phyloP scores from a whole-genome alignment of 2,888 invertebrate genomes.

The Hymenopus coronatus region DNA sequence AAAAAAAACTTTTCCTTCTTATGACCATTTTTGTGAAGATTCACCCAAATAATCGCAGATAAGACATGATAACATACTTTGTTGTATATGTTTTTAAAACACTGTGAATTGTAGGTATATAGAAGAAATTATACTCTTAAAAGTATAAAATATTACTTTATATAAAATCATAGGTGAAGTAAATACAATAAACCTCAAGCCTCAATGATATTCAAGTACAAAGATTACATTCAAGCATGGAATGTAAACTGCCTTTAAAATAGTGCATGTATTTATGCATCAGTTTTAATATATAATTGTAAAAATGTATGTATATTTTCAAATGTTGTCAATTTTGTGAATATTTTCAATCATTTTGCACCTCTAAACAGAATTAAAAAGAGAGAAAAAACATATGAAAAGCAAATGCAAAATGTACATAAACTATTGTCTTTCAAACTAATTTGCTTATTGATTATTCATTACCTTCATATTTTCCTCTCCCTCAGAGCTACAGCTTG shows the following conservation, averaged over 20 bases:
- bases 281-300: background rate
- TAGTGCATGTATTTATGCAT: conserved; percentile 1
- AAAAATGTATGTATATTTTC: conserved; percentile 19
- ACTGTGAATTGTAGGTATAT: background rate
- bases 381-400: background rate
- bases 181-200: background rate
- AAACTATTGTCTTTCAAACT: background rate
- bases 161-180: background rate
- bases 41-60: background rate
- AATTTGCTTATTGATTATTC: background rate
- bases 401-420: background rate
- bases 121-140: background rate
- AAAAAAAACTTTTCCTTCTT: background rate
- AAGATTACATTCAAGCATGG: conserved; percentile 5
- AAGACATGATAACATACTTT: background rate
- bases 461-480: background rate
- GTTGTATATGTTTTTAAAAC: background rate
- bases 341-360: conserved; percentile 15
- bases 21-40: background rate
- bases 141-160: background rate
- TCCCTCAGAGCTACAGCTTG: background rate
- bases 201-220: conserved; percentile 6
- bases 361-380: background rate
- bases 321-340: conserved; percentile 7
- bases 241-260: conserved; percentile 7